Percentiles rank a stretch among this genome's conserved stretches.
These are phyloP conservation scores for Narcine bancroftii DNA, from an alignment of 2,113 vertebrate species.

Conservation along the genomic window DNA sequence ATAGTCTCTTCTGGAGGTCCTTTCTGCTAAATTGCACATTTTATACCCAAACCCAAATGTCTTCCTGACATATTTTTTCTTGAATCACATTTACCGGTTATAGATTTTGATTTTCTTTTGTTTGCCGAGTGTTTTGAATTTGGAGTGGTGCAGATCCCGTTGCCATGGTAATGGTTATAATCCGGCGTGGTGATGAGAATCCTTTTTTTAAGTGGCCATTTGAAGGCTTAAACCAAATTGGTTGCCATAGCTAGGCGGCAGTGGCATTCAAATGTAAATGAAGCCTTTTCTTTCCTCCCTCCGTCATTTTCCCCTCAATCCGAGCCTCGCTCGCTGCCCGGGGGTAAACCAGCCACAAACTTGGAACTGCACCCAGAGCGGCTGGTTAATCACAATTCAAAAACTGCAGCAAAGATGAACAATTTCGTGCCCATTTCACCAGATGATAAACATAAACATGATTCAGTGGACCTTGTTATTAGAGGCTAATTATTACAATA, in stretches of 20 bases:
- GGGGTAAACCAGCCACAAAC: too few species aligned
- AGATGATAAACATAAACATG: background rate
- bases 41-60: background rate
- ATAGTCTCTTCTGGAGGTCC: background rate
- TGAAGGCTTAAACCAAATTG: conserved; percentile 24
- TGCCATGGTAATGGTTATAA: background rate
- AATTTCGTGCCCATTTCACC: background rate
- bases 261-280: conserved; percentile 1
- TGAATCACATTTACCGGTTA: background rate
- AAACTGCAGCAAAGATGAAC: background rate
- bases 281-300: too few species aligned
- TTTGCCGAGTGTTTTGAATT: background rate
- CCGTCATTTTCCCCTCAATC: background rate
- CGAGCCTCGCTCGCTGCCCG: background rate
- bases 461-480: background rate
- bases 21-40: background rate
- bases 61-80: background rate
- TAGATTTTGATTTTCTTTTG: conserved; percentile 7
- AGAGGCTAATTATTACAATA: background rate
- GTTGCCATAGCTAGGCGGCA: conserved; percentile 6
- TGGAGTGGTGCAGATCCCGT: conserved; percentile 17
- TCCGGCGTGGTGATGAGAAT: background rate
- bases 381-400: background rate
- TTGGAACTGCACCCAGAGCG: background rate
- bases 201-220: background rate